Evolutionary conservation across 1,140 invertebrate genomes (phyloP).

Genomic region (Lerema accius): DNA sequence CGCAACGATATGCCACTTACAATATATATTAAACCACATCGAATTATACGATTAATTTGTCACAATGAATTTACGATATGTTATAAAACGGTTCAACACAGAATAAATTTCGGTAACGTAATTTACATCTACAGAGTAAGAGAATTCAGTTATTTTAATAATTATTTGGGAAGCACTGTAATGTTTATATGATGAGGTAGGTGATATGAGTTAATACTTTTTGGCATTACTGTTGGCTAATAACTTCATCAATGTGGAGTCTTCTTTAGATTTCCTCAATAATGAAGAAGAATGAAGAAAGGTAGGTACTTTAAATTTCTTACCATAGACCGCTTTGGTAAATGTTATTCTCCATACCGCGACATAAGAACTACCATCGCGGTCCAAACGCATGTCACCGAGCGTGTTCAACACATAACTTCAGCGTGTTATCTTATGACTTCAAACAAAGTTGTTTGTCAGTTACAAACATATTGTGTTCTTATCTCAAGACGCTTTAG

Average conservation of each 20-base stretch:
- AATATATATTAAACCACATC: slow-evolving; percentile 20
- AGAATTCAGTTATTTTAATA: not conserved
- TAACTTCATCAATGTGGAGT: no score
- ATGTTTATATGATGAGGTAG: no score
- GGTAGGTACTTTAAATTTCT: no score
- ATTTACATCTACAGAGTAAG: not conserved
- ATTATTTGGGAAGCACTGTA: no score
- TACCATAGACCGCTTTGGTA: no score
- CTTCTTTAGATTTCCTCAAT: no score
- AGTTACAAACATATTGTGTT: slow-evolving; percentile 12
- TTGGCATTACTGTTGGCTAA: no score
- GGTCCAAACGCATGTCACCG: no score
- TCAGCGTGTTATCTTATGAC: slow-evolving; percentile 6
- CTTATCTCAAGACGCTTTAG: slow-evolving; percentile 24
- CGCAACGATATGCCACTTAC: slow-evolving; percentile 27
- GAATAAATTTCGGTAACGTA: not conserved
- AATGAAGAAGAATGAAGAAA: no score
- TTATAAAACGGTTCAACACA: slow-evolving; percentile 14
- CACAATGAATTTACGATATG: slow-evolving; percentile 1
- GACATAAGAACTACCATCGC: no score
- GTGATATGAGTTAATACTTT: no score
- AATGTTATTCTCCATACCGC: no score
- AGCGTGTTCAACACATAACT: slow-evolving; percentile 7
- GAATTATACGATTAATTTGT: slow-evolving; percentile 21
- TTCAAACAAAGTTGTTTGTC: slow-evolving; percentile 12